Base-by-base conservation (phyloP, 2,113 vertebrate genomes). In the Tonatia bakeri region DNA sequence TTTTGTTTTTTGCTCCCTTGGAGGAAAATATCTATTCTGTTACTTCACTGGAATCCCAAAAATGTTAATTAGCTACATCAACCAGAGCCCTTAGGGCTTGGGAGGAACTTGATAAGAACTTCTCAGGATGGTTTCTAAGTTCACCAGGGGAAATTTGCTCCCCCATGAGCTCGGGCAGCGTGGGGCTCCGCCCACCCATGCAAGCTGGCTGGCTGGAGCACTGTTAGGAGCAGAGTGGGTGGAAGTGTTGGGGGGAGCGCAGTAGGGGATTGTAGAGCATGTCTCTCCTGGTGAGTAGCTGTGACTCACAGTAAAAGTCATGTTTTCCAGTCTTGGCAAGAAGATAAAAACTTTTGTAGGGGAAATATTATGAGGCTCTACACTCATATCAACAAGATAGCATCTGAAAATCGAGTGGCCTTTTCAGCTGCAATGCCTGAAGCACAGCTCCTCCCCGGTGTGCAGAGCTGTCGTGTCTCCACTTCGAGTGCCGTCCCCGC, bases 311-410 rank as follows among this genome's bases (percentile, higher is more conserved):
- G 40, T 40, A 22, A 56, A n/a, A 95, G 61, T 70, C 72, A 3
- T 65, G 19, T 80, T 97, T 95, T 95, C 91, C 54, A 79, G 28
- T 87, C 61, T 94, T 90, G 47, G 81, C 47, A 75, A 85, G 91
- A 92, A 92, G 94, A 47, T 84, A 40, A 87, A 94, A 84, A 88
- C 26, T 61, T 59, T 61, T 28, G 4, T 54, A 69, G 14, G 52
- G 38, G 85, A 76, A 72, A 80, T 84, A 52, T 36, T 92, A 65
- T 65, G 69, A 94, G 85, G 80, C 92, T 82, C n/a, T 84, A 77
- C 80, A 94, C 85, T 85, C 47, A 5, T 50, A 64, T 73, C 92
- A 83, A 26, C 40, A 61, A 77, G 47, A 72, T 56, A 75, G 67
- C 36, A 56, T 95, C 90, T 93, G 70, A 90, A 96, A 94, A 72